phyloP scores from a whole-genome alignment of 2,888 invertebrate species.

The Glaucopsyche alexis region DNA sequence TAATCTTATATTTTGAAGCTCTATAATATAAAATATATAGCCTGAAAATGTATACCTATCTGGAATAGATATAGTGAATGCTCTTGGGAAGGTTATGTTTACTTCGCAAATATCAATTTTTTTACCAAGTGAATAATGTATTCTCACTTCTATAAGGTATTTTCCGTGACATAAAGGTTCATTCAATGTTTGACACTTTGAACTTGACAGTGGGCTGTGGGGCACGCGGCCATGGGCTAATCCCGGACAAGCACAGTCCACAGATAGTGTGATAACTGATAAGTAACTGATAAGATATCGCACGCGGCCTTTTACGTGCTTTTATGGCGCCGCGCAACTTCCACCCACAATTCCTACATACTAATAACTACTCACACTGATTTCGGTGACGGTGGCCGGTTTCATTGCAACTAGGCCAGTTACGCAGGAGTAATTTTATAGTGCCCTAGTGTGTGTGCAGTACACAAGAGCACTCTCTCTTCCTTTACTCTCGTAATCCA shows the following conservation, averaged over 20 bases:
- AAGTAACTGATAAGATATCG: slow-evolving; percentile 43
- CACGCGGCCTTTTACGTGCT: slow-evolving; percentile 37
- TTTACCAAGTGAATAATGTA: not conserved
- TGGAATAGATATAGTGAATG: too few relatives aligned
- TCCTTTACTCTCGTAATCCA: too few relatives aligned
- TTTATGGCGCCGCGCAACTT: slow-evolving; percentile 23
- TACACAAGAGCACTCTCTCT: too few relatives aligned
- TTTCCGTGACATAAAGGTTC: not conserved
- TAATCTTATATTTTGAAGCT: too few relatives aligned
- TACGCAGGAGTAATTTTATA: too few relatives aligned
- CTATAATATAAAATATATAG: too few relatives aligned
- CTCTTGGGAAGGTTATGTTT: not conserved
- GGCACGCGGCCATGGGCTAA: slow-evolving; percentile 53
- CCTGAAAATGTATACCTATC: too few relatives aligned
- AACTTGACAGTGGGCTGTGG: slow-evolving; percentile 75
- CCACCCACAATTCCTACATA: not conserved
- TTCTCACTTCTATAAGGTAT: not conserved
- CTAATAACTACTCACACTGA: too few relatives aligned
- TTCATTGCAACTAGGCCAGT: too few relatives aligned
- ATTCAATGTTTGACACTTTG: slow-evolving; percentile 61
- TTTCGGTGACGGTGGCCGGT: too few relatives aligned
- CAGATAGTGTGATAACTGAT: slow-evolving; percentile 33
- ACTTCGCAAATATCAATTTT: not conserved
- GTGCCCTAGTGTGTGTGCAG: too few relatives aligned
- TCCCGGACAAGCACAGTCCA: slow-evolving; percentile 66